These are phyloP conservation scores for Zosterops borbonicus DNA, from an alignment of 2,113 vertebrate genomes.

Conservation along the genomic window DNA sequence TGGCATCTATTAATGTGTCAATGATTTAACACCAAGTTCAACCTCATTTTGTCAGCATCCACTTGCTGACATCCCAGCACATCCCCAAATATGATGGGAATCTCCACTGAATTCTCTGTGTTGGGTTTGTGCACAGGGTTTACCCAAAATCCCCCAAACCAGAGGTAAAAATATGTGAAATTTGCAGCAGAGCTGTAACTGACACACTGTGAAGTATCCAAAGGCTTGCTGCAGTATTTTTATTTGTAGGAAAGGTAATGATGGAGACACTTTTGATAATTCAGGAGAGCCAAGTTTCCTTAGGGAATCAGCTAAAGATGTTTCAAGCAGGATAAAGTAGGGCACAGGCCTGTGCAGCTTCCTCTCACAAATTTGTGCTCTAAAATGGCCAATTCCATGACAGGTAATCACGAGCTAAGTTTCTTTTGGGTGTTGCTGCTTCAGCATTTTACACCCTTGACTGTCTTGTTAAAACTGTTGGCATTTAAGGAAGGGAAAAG, in stretches of 20 bases:
- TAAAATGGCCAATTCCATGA: background rate
- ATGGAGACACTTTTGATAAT: background rate
- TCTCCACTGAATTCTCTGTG: background rate
- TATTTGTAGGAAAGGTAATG: background rate
- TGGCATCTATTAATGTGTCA: accelerated
- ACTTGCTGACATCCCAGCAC: background rate
- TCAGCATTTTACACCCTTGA: background rate
- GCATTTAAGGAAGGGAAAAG: background rate
- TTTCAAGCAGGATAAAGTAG: background rate
- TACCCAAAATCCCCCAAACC: background rate
- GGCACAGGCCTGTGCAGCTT: background rate
- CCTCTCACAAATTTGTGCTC: background rate
- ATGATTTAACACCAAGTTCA: background rate
- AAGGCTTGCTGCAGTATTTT: background rate
- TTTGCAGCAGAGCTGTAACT: background rate
- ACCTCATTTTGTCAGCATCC: background rate
- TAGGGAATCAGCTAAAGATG: background rate
- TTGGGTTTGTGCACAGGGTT: background rate
- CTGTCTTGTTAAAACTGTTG: background rate
- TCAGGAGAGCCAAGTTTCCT: background rate
- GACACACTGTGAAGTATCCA: accelerated
- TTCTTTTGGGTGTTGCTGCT: background rate
- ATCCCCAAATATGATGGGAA: background rate
- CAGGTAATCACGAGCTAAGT: background rate
- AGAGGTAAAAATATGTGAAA: background rate